Evolutionary conservation across 2,888 invertebrate genomes (phyloP).

Genomic region (Dichetophora obliterata): DNA sequence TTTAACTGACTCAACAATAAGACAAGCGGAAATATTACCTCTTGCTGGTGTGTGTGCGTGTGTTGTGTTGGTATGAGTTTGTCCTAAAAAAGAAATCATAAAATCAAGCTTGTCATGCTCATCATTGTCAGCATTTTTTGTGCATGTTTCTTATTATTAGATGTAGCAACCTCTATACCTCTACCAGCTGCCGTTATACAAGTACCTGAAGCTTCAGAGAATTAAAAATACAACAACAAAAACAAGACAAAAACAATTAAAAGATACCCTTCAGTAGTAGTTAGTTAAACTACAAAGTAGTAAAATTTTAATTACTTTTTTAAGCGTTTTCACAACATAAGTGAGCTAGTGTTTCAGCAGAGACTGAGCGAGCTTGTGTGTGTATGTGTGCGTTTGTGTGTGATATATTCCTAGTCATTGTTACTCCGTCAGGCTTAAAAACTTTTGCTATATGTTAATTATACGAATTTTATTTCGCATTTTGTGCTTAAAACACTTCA

Average conservation of each 20-base stretch:
- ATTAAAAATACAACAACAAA: not conserved
- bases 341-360: not conserved
- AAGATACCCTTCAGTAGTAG: not conserved
- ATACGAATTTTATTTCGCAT: conserved; percentile 59
- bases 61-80: not conserved
- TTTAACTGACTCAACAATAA: no score
- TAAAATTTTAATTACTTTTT: conserved; percentile 38
- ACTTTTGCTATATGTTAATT: conserved; percentile 65
- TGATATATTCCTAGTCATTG: conserved; percentile 11
- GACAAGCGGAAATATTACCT: no score
- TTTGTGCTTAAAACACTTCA: conserved; percentile 9
- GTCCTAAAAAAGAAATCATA: not conserved
- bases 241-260: not conserved
- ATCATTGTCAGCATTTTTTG: not conserved
- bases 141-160: not conserved
- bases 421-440: conserved; percentile 44
- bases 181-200: not conserved
- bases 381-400: not conserved
- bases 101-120: not conserved
- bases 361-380: not conserved
- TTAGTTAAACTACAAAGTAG: conserved; percentile 15
- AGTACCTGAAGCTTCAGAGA: no score
- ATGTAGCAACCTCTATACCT: not conserved
- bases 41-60: no score
- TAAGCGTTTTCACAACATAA: conserved; percentile 9